A percentile compares a stretch with the other conserved stretches of the same genome.
Conservation (phyloP, 2,797 vertebrate genomes). For the Spondyliosoma cantharus region DNA sequence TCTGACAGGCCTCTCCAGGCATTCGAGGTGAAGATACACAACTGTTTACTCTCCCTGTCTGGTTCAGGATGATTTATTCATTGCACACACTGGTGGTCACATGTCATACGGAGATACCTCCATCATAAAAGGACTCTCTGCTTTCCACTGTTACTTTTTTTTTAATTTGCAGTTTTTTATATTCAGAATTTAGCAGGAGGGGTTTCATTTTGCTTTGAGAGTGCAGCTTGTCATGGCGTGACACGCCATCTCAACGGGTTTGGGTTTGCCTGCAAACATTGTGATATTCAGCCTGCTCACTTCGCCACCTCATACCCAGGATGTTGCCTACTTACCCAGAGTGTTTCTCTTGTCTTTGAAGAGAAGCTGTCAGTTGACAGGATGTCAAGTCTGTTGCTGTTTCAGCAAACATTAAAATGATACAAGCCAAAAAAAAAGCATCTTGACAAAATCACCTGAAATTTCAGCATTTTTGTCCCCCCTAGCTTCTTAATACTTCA, state of each 20-base stretch:
- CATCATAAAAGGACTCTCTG: constrained; percentile 74
- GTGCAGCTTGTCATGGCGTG: constrained; percentile 61
- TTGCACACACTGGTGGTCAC: constrained; percentile 77
- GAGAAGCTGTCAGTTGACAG: constrained; percentile 48
- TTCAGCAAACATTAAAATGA: constrained; percentile 55
- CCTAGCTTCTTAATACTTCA: constrained; percentile 10
- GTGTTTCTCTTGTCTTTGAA: constrained; percentile 45
- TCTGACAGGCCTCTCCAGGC: constrained; percentile 80
- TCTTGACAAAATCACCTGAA: constrained; percentile 22
- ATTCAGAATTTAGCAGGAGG: constrained; percentile 58
- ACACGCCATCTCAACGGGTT: constrained; percentile 56
- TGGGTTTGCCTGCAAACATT: constrained; percentile 59
- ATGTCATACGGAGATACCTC: constrained; percentile 80
- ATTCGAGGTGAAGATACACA: constrained; percentile 79
- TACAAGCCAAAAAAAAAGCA: constrained; percentile 8
- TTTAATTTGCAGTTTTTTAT: constrained; percentile 65
- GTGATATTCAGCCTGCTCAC: constrained; percentile 57
- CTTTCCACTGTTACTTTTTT: constrained; percentile 48
- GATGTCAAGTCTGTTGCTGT: constrained; percentile 40
- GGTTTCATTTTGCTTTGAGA: constrained; percentile 58
- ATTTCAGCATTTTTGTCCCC: constrained; percentile 15
- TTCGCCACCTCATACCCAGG: constrained; percentile 39
- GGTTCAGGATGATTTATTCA: constrained; percentile 84
- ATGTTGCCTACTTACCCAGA: constrained; percentile 42
- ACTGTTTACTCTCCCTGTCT: constrained; percentile 78